These are phyloP conservation scores for Protaetia brevitarsis DNA, from an alignment of 1,140 invertebrate species.

Conservation along the genomic window DNA sequence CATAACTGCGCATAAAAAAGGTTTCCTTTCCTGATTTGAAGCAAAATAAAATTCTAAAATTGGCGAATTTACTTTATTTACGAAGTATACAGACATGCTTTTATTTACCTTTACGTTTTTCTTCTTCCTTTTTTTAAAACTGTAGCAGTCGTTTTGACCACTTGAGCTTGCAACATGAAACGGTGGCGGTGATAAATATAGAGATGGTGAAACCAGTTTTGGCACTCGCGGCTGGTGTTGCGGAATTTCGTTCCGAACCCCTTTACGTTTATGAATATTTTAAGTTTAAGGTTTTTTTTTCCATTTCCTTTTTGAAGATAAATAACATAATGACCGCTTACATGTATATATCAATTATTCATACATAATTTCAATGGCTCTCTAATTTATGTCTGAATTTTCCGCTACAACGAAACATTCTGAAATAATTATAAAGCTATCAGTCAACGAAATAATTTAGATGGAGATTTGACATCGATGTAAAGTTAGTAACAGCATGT, in stretches of 20 bases:
- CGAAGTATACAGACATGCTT: slow-evolving; percentile 28
- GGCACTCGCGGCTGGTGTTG: slow-evolving; percentile 27
- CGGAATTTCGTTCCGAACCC: slow-evolving; percentile 25
- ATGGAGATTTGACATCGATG: neutral
- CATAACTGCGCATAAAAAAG: too few species aligned
- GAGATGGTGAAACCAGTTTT: slow-evolving; percentile 32
- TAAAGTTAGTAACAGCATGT: neutral
- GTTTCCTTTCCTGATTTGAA: too few species aligned
- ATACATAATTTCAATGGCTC: slow-evolving; percentile 19
- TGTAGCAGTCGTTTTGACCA: slow-evolving; percentile 31
- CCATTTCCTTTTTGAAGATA: neutral
- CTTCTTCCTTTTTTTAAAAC: slow-evolving; percentile 25
- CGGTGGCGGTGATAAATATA: slow-evolving; percentile 35
- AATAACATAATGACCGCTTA: slow-evolving; percentile 18
- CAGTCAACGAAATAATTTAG: slow-evolving; percentile 14
- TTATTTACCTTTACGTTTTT: slow-evolving; percentile 26
- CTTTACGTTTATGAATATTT: slow-evolving; percentile 19
- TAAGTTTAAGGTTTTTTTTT: slow-evolving; percentile 13
- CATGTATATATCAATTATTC: slow-evolving; percentile 20
- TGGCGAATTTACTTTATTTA: too few species aligned
- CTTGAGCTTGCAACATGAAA: slow-evolving; percentile 33
- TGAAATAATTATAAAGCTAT: slow-evolving; percentile 1
- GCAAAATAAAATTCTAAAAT: too few species aligned
- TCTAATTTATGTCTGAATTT: slow-evolving; percentile 16
- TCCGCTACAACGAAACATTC: slow-evolving; percentile 1